These are phyloP conservation scores for Eupeodes luniger DNA, from an alignment of 2,888 invertebrate species.

Conservation along the genomic window DNA sequence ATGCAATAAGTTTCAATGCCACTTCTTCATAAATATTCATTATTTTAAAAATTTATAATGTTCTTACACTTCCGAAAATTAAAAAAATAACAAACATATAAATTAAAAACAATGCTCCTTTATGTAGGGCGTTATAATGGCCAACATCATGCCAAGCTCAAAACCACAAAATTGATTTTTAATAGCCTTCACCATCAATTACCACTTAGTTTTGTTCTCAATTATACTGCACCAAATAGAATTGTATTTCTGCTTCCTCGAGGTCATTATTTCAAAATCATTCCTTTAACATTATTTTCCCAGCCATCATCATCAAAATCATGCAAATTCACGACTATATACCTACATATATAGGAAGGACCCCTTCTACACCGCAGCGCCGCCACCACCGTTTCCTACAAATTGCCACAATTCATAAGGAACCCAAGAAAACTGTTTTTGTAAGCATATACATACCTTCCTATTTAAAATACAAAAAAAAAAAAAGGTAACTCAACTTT, in stretches of 20 bases:
- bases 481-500: conserved; percentile 49
- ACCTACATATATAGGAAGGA: too few species aligned
- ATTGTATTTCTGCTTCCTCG: conserved; percentile 16
- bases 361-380: not conserved
- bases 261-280: conserved; percentile 43
- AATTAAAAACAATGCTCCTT: conserved; percentile 15
- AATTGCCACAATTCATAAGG: conserved; percentile 41
- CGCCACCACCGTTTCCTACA: not conserved
- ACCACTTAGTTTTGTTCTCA: conserved; percentile 39
- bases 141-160: conserved; percentile 8
- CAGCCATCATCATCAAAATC: conserved; percentile 36
- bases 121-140: not conserved
- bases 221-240: conserved; percentile 29
- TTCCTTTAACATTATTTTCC: conserved; percentile 29
- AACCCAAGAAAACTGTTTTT: conserved; percentile 12
- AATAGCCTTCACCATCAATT: conserved; percentile 51
- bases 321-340: not conserved
- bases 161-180: conserved; percentile 45
- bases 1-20: too few species aligned
- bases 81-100: not conserved
- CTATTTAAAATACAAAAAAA: conserved; percentile 3
- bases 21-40: not conserved
- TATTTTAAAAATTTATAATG: not conserved
- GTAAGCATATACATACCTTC: not conserved
- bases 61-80: not conserved